Percentiles rank a stretch among this genome's conserved stretches.
Evolutionary conservation across 2,113 vertebrate species (phyloP).

Genomic region (Cygnus buccinator): DNA sequence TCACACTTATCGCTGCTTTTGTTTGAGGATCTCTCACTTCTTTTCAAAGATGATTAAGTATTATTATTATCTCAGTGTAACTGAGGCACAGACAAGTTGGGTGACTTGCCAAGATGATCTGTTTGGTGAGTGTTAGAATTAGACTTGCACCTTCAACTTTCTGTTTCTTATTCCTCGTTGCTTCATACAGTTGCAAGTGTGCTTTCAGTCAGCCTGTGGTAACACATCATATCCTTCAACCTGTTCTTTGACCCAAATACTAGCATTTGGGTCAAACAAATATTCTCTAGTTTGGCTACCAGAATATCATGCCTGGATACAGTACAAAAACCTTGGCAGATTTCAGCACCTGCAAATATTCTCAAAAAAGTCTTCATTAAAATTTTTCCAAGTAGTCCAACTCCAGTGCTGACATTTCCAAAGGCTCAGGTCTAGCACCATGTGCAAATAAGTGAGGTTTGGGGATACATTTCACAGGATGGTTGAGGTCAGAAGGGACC

Average conservation of each 20-base stretch:
- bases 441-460: background rate
- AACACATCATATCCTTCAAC: background rate
- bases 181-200: background rate
- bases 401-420: background rate
- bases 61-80: slow-evolving; percentile 55
- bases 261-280: slow-evolving; percentile 17
- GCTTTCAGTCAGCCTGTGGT: background rate
- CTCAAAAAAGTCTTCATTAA: slow-evolving; percentile 19
- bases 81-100: slow-evolving; percentile 35
- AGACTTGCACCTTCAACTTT: background rate
- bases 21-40: slow-evolving; percentile 45
- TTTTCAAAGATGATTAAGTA: slow-evolving; percentile 39
- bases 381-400: slow-evolving; percentile 41
- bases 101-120: slow-evolving; percentile 32
- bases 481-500: background rate
- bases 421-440: background rate
- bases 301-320: background rate
- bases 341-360: slow-evolving; percentile 58
- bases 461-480: background rate
- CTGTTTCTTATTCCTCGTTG: background rate
- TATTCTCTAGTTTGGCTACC: slow-evolving; percentile 53
- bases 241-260: slow-evolving; percentile 48
- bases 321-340: background rate
- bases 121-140: background rate
- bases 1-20: slow-evolving; percentile 48